A percentile compares a stretch with the other conserved stretches of the same genome.
Conservation (phyloP, 2,888 invertebrate genomes). For the Timandra comae region DNA sequence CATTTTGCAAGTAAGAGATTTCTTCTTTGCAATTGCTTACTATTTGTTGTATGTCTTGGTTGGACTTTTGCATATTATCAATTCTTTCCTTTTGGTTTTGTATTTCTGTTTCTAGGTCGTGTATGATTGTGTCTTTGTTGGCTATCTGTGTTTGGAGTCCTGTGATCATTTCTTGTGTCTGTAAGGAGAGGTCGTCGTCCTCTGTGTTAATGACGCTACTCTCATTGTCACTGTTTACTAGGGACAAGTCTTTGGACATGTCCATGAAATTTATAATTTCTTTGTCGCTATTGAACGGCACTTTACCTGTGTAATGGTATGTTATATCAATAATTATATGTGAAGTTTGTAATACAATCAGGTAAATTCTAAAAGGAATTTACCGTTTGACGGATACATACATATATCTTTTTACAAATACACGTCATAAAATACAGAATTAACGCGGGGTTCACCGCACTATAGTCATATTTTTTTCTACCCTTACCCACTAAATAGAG, state of each 20-base stretch:
- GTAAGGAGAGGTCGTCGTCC: constrained; percentile 25
- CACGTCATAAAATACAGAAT: too few species aligned
- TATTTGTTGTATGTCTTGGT: constrained; percentile 34
- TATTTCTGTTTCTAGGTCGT: constrained; percentile 45
- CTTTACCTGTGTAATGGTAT: too few species aligned
- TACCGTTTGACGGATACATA: too few species aligned
- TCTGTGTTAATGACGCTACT: constrained; percentile 33
- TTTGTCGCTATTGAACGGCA: constrained; percentile 22
- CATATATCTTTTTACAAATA: too few species aligned
- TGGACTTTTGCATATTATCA: constrained; percentile 39
- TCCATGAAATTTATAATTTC: constrained; percentile 44
- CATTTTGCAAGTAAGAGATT: constrained; percentile 36
- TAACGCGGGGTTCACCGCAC: too few species aligned
- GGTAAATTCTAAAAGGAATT: too few species aligned
- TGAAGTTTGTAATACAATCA: too few species aligned
- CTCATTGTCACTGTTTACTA: constrained; percentile 53
- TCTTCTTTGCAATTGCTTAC: constrained; percentile 39
- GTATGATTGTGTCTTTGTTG: constrained; percentile 36
- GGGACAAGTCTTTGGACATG: constrained; percentile 50
- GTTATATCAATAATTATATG: too few species aligned
- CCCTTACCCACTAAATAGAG: too few species aligned
- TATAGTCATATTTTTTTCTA: too few species aligned
- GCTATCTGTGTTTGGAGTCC: constrained; percentile 40
- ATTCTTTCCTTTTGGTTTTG: constrained; percentile 40
- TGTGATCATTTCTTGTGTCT: constrained; percentile 27